Base-by-base conservation (phyloP, 2,888 invertebrate species). In the Congeria kusceri region DNA sequence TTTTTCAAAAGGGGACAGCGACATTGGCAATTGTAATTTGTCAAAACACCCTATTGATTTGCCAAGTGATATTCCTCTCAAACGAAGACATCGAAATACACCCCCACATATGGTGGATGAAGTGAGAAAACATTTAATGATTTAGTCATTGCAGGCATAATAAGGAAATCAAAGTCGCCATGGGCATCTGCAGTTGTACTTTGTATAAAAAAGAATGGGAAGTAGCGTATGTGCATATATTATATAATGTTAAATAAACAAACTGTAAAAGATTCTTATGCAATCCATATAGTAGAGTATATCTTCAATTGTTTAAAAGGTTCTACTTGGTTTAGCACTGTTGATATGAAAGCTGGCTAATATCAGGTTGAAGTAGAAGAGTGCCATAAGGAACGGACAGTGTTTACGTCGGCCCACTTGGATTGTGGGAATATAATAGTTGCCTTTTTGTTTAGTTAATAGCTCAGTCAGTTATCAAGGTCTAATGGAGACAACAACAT, bases 81-180 rank as follows among this genome's bases (percentile, higher is more conserved):
- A 62, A 18, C 62, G 29, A 62, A 23, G 32, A 27, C 62, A 32
- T 39, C 11, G 29, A 62, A 23, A 18, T 15, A 62, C 29, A n/a
- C 62, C 62, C 3, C 62, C 62, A 32, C 13, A 13, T 15, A 28
- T 62, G 39, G 23, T 62, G 5, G 62, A 62, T n/a, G 62, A 62
- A 39, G 62, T 28, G 2, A 28, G 62, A 32, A 28, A 62, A 62
- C 29, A 62, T 59, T 11, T 27, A 25, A 28, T 25, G 25, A 59
- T 7, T 28, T 59, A 25, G 15, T 59, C 9, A 25, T 13, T 23
- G 13, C 11, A 13, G 25, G 25, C n/a, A 28, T 59, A 7, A 59
- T 59, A 11, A 59, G 62, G 28, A 62, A 62, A 20, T 62, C 62
- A 29, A 62, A 39, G 23, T 62, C 39, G 29, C 32, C 62, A n/a